Evolutionary conservation across 2,113 vertebrate genomes (phyloP).

Genomic region (Corvus cornix): DNA sequence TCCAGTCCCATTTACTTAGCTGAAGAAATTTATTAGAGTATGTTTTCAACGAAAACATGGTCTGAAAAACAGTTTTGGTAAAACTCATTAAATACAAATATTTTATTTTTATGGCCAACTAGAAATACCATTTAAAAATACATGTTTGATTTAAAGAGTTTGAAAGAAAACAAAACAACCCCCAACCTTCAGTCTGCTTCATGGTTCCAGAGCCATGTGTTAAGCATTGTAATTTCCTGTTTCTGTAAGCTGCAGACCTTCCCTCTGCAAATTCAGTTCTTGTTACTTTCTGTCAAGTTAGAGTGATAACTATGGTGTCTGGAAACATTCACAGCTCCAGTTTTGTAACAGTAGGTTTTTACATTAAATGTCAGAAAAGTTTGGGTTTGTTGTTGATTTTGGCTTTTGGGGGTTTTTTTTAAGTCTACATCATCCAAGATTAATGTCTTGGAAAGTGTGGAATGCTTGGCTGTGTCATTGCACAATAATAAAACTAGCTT

Average conservation of each 20-base stretch:
- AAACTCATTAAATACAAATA: neutral
- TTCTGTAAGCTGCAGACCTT: neutral
- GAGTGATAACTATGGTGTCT: neutral
- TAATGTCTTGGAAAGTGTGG: neutral
- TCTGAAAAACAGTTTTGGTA: neutral
- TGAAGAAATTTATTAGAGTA: neutral
- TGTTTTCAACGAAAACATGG: neutral
- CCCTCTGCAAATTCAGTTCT: neutral
- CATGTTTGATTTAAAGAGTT: neutral
- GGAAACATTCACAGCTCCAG: neutral
- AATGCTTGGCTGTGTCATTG: neutral
- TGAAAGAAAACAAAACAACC: neutral
- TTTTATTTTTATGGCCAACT: neutral
- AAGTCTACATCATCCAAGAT: neutral
- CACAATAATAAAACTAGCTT: neutral
- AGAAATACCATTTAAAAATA: neutral
- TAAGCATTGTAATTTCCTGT: constrained; percentile 30
- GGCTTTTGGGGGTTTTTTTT: neutral
- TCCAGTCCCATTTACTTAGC: neutral
- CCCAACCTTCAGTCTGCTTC: neutral
- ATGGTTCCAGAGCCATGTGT: neutral
- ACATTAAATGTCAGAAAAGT: neutral
- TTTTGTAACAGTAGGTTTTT: neutral
- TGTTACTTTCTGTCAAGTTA: constrained; percentile 7
- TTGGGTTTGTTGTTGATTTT: neutral